phyloP scores from a whole-genome alignment of 2,113 vertebrate genomes.

The Podocnemis expansa region DNA sequence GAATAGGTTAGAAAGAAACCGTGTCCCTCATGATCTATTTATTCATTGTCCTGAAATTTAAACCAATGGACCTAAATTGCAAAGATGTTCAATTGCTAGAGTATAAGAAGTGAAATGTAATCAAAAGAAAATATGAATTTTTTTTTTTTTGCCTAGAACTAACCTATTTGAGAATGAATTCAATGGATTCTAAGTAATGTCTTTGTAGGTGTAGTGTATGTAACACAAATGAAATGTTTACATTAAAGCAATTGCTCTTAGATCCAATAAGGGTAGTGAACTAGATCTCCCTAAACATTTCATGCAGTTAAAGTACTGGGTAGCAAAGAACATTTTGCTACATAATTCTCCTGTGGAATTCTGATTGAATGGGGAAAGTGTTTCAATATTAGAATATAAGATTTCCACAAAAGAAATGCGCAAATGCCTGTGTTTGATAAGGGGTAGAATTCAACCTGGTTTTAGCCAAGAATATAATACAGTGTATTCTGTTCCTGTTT shows the following conservation, averaged over 20 bases:
- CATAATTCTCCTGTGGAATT: neutral
- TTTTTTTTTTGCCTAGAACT: too few relatives aligned
- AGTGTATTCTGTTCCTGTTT: too few relatives aligned
- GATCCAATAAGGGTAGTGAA: neutral
- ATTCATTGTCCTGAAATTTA: neutral
- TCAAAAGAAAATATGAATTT: neutral
- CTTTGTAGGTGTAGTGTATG: rapidly evolving
- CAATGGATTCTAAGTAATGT: neutral
- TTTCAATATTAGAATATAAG: neutral
- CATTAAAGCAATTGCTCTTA: neutral
- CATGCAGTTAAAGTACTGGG: neutral
- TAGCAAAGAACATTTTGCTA: too few relatives aligned
- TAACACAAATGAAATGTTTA: neutral
- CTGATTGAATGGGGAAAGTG: neutral
- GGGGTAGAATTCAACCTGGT: neutral
- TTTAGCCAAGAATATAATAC: neutral
- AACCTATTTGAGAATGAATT: neutral
- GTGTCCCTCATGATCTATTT: neutral
- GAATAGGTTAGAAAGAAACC: neutral
- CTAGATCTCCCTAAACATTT: neutral
- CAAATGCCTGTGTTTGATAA: neutral
- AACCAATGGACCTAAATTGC: rapidly evolving
- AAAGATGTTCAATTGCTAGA: rapidly evolving
- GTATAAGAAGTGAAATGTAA: neutral
- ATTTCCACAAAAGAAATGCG: neutral